Evolutionary conservation across 2,113 vertebrate species (phyloP).

Genomic region (Trinectes maculatus): DNA sequence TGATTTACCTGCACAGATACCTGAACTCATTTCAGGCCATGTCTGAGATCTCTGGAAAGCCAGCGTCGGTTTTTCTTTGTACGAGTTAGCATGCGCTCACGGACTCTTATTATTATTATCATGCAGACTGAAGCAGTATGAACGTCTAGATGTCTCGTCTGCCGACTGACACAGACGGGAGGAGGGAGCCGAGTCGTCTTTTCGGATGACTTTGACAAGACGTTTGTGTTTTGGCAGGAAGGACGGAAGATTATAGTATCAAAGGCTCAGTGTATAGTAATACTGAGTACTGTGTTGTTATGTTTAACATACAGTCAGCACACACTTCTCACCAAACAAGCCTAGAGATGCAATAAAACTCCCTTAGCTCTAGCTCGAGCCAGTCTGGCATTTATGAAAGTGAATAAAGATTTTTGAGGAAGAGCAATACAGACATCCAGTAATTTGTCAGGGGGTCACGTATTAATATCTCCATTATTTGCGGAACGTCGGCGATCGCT

Average conservation of each 20-base stretch:
- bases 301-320: not conserved
- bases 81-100: slow-evolving; percentile 28
- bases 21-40: slow-evolving; percentile 15
- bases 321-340: too few relatives aligned
- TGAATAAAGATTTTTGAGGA: not conserved
- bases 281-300: not conserved
- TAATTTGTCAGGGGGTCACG: not conserved
- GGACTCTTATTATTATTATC: slow-evolving; percentile 45
- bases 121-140: slow-evolving; percentile 33
- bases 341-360: not conserved
- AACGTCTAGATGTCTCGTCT: slow-evolving; percentile 34
- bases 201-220: slow-evolving; percentile 42
- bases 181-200: slow-evolving; percentile 26
- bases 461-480: not conserved
- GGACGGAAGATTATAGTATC: slow-evolving; percentile 13
- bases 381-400: not conserved
- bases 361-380: not conserved
- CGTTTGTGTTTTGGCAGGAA: slow-evolving; percentile 20
- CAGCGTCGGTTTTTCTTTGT: slow-evolving; percentile 19
- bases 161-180: slow-evolving; percentile 42
- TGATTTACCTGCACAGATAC: not conserved
- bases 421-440: not conserved
- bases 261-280: slow-evolving; percentile 7
- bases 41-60: slow-evolving; percentile 22
- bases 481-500: not conserved